Base-by-base conservation (phyloP, 1,140 invertebrate genomes). In the Nymphalis io region DNA sequence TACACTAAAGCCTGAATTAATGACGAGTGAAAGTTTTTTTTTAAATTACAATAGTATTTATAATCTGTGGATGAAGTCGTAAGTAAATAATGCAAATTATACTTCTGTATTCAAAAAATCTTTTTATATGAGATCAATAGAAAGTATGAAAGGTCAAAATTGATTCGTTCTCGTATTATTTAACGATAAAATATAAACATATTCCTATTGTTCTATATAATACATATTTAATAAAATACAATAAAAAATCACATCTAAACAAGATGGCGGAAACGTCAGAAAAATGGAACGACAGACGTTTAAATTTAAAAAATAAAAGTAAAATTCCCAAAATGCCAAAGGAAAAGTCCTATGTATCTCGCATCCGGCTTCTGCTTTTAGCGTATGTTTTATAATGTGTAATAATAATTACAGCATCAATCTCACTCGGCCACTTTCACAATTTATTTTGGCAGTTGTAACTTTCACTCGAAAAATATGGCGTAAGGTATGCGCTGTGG, bases 391-490 rank as follows among this genome's bases (percentile, higher is more conserved):
- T 85, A 83, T 88, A 87, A 88, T 89, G 82, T 84, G 76, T 88
- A 89, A 88, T 91, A 91, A 91, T 91, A 91, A 91, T 91, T 91
- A 91, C 84, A 81, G 83, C 84, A 85, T 87, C 85, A 86, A 91
- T 89, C 89, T 87, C 83, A 84, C 84, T 85, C 82, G 78, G 78
- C 74, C 57, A 81, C 88, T 91, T 89, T 91, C 89, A 85, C 83
- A 72, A 76, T 72, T 87, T 83, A 88, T 90, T 90, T 90, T 87
- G 88, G 88, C 87, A 86, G 80, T 83, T 57, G 70, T 58, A 64
- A 86, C 87, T 88, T 89, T 91, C 86, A 88, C 87, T 88, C 65
- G 62, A 46, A 71, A 72, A 63, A 65, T 57, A 63, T 55, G 74
- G 70, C 53, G 33, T 63, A 55, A 80, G 76, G 61, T 60, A 75